Conservation (phyloP, 2,797 vertebrate species). For the Cirrhinus molitorella region DNA sequence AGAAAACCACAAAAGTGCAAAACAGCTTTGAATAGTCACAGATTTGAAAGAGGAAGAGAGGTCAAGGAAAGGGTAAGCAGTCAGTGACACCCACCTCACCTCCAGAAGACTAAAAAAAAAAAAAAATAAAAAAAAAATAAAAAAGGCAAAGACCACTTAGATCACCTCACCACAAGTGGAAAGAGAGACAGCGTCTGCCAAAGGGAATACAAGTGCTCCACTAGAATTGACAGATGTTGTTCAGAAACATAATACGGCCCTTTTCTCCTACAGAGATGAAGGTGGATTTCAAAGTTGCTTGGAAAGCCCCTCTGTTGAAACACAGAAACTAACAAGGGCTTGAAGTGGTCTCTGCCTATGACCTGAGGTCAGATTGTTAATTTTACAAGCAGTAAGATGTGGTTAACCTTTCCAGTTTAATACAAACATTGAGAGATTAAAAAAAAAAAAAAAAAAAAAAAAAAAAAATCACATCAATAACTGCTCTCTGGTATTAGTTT, state of each 20-base stretch:
- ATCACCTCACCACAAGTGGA: slow-evolving; percentile 16
- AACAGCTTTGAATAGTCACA: slow-evolving; percentile 52
- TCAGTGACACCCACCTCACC: background rate
- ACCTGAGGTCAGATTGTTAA: slow-evolving; percentile 15
- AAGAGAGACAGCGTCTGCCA: background rate
- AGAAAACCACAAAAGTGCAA: slow-evolving; percentile 60
- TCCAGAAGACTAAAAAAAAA: slow-evolving; percentile 7
- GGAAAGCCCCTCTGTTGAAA: slow-evolving; percentile 25
- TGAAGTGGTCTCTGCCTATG: slow-evolving; percentile 35
- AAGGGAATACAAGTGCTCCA: background rate
- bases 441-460: background rate
- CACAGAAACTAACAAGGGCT: slow-evolving; percentile 7
- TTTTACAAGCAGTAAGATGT: slow-evolving; percentile 24
- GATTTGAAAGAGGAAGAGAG: slow-evolving; percentile 47
- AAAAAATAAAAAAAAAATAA: too few relatives aligned
- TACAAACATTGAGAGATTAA: background rate
- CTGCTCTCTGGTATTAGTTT: background rate
- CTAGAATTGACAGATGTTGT: slow-evolving; percentile 39
- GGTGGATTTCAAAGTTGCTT: slow-evolving; percentile 19
- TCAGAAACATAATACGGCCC: slow-evolving; percentile 1
- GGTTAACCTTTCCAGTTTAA: slow-evolving; percentile 29
- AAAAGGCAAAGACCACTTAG: background rate
- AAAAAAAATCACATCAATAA: slow-evolving; percentile 6
- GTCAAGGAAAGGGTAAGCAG: too few relatives aligned
- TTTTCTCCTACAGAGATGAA: slow-evolving; percentile 14